Conservation (phyloP, 2,888 invertebrate genomes). For the Macaria notata region DNA sequence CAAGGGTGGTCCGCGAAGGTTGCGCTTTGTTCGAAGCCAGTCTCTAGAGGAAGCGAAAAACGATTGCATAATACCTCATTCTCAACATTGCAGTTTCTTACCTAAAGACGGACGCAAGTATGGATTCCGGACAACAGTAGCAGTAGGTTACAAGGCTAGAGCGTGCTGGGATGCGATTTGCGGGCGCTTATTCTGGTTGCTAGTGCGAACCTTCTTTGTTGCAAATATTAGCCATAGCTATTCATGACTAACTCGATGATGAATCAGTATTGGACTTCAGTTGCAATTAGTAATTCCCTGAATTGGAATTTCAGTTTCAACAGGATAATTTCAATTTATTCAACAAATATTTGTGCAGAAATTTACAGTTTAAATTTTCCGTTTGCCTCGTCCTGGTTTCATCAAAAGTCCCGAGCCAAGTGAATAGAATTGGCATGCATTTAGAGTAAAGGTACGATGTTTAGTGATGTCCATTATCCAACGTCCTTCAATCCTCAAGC, state of each 20-base stretch:
- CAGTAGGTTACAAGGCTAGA: slow-evolving; percentile 18
- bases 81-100: slow-evolving; percentile 7
- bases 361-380: no score
- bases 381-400: no score
- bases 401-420: not conserved
- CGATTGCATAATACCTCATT: slow-evolving; percentile 19
- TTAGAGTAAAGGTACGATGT: not conserved
- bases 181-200: slow-evolving; percentile 18
- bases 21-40: slow-evolving; percentile 58
- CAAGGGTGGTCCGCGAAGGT: slow-evolving; percentile 78
- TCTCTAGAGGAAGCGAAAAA: slow-evolving; percentile 14
- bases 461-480: slow-evolving; percentile 11
- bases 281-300: no score
- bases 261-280: no score
- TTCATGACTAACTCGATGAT: no score
- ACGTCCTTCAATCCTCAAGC: slow-evolving; percentile 39
- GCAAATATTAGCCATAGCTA: no score
- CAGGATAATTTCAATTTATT: no score
- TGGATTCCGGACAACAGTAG: slow-evolving; percentile 8
- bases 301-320: no score
- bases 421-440: not conserved
- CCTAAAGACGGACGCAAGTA: slow-evolving; percentile 4
- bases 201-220: no score
- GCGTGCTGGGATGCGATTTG: slow-evolving; percentile 13
- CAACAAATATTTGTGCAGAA: no score